phyloP scores from a whole-genome alignment of 1,140 invertebrate genomes.

The Dendrolimus punctatus region DNA sequence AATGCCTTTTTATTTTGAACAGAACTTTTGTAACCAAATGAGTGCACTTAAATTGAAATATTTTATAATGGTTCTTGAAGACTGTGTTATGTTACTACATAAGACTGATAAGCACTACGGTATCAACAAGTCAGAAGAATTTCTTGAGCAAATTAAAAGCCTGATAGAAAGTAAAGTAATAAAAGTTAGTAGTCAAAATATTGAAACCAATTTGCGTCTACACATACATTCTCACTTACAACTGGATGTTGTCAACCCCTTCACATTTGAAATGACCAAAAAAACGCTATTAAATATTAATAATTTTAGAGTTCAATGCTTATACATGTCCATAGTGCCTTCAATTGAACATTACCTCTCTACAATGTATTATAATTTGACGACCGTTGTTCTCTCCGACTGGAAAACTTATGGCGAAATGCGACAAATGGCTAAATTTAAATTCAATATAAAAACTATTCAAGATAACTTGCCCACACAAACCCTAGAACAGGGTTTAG shows the following conservation, averaged over 20 bases:
- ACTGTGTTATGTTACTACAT: constrained; percentile 66
- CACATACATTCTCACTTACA: constrained; percentile 94
- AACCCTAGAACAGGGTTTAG: constrained; percentile 97
- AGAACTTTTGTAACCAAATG: constrained; percentile 76
- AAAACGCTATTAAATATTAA: constrained; percentile 72
- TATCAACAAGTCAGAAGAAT: constrained; percentile 34
- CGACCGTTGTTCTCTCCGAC: constrained; percentile 96
- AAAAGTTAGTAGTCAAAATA: constrained; percentile 85
- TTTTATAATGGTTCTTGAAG: constrained; percentile 77
- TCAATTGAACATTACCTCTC: constrained; percentile 94
- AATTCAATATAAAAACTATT: constrained; percentile 86
- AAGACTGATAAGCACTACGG: constrained; percentile 42
- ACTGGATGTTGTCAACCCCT: constrained; percentile 84
- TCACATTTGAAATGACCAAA: constrained; percentile 72
- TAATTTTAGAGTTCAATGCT: constrained; percentile 59
- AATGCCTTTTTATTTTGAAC: constrained; percentile 83
- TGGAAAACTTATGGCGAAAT: constrained; percentile 98
- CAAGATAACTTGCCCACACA: constrained; percentile 96
- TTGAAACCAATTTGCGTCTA: constrained; percentile 93
- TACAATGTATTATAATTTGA: constrained; percentile 97
- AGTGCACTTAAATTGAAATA: constrained; percentile 78
- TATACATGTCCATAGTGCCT: constrained; percentile 61
- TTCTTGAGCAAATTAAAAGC: constrained; percentile 39
- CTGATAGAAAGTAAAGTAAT: constrained; percentile 72
- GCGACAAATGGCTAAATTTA: constrained; percentile 91